Evolutionary conservation across 2,113 vertebrate species (phyloP).

Genomic region (Athene noctua): DNA sequence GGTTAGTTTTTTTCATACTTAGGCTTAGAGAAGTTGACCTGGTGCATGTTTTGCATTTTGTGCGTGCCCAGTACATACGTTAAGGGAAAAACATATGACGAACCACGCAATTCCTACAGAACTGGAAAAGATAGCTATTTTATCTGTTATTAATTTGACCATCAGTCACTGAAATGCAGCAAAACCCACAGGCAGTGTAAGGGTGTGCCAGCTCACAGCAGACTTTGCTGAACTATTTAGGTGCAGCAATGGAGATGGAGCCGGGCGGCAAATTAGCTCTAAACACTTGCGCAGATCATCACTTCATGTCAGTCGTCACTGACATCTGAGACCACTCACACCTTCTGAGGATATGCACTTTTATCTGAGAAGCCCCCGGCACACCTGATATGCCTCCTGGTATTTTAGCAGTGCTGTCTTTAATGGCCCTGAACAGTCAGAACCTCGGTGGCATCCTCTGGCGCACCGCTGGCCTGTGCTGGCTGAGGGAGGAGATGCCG

Average conservation of each 20-base stretch:
- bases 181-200: neutral
- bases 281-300: too few relatives aligned
- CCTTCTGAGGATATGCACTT: neutral
- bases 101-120: neutral
- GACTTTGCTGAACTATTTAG: neutral
- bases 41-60: neutral
- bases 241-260: neutral
- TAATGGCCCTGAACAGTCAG: neutral
- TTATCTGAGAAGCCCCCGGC: too few relatives aligned
- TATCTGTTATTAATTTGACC: neutral
- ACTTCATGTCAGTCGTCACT: accelerated
- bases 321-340: neutral
- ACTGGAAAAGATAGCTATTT: neutral
- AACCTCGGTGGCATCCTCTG: neutral
- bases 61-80: neutral
- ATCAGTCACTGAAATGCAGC: neutral
- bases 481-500: too few relatives aligned
- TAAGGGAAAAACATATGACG: neutral
- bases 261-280: neutral
- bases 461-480: neutral
- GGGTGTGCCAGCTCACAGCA: neutral
- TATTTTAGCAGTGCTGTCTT: neutral
- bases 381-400: neutral
- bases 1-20: conserved; percentile 65
- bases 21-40: neutral